phyloP scores from a whole-genome alignment of 2,113 vertebrate genomes.

The Cromileptes altivelis region DNA sequence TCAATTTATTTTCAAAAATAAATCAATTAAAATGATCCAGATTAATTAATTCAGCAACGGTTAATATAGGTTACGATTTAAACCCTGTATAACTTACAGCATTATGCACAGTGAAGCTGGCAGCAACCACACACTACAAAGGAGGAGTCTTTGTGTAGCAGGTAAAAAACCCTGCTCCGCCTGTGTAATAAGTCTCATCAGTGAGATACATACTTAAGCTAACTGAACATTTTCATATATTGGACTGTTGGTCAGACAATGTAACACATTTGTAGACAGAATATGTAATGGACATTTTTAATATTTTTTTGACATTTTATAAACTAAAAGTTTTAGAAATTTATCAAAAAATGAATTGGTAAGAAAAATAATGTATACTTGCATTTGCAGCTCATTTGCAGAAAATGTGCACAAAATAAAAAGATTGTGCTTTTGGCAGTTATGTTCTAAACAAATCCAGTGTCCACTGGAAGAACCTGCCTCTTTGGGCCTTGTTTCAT shows the following conservation, averaged over 20 bases:
- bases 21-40: too few species aligned
- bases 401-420: not conserved
- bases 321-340: not conserved
- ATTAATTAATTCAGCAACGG: too few species aligned
- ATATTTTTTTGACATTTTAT: not conserved
- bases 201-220: too few species aligned
- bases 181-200: too few species aligned
- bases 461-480: not conserved
- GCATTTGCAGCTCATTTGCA: not conserved
- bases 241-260: not conserved
- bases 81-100: too few species aligned
- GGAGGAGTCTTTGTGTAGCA: too few species aligned
- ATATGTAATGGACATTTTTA: not conserved
- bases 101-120: too few species aligned
- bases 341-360: not conserved
- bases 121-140: too few species aligned
- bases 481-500: slow-evolving; percentile 1
- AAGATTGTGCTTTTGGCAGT: not conserved
- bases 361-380: too few species aligned
- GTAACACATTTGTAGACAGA: not conserved
- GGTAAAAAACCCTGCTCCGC: too few species aligned
- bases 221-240: not conserved
- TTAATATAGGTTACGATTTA: too few species aligned
- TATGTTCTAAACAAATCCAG: not conserved
- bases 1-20: too few species aligned